Conservation (phyloP, 2,797 vertebrate species). For the Bradypus variegatus region DNA sequence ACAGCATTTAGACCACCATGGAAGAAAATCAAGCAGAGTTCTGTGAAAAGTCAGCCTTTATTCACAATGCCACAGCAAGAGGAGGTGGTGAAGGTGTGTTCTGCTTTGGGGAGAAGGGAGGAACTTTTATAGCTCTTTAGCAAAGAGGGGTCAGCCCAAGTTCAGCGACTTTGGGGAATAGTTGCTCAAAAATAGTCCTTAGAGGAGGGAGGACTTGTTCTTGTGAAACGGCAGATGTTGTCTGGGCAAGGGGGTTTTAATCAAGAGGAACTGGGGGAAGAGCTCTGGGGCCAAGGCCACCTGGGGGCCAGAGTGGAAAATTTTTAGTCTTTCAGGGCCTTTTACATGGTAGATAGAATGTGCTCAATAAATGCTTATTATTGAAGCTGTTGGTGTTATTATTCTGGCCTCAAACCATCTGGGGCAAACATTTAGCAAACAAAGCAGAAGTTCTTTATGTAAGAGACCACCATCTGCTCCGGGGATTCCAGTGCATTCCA, state of each 20-base stretch:
- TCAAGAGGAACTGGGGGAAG: background rate
- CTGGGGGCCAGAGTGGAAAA: background rate
- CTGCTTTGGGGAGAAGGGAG: background rate
- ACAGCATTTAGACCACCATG: background rate
- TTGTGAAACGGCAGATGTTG: background rate
- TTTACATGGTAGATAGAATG: background rate
- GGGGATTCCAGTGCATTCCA: background rate
- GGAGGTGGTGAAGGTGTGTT: background rate
- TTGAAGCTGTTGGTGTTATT: background rate
- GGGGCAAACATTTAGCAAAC: background rate
- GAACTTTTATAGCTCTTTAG: background rate
- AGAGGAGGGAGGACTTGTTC: background rate
- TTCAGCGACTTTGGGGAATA: background rate
- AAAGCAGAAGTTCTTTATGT: background rate
- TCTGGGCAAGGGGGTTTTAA: background rate
- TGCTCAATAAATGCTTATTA: background rate
- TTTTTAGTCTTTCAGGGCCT: background rate
- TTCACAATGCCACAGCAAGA: background rate
- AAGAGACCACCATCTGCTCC: background rate
- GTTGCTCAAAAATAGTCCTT: background rate
- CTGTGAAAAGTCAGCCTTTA: background rate
- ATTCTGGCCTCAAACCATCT: background rate
- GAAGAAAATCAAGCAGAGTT: background rate
- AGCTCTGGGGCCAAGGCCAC: background rate
- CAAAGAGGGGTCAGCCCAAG: background rate